A percentile compares a stretch with the other conserved stretches of the same genome.
These are phyloP conservation scores for Urocitellus parryii DNA, from an alignment of 2,113 vertebrate genomes.

Conservation along the genomic window DNA sequence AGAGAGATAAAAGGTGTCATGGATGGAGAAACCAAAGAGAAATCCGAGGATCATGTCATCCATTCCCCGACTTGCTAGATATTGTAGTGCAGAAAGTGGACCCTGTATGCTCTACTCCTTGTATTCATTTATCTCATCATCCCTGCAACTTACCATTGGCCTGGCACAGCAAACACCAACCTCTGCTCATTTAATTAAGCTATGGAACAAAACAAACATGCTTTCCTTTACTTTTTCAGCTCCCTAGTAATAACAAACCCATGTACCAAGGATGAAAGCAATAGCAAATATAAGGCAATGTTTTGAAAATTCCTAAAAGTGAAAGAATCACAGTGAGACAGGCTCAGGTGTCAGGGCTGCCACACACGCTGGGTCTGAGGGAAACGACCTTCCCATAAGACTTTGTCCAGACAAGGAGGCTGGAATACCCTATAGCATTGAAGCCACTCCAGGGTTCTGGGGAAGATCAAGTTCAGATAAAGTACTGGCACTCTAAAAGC, in stretches of 20 bases:
- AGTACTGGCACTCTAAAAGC: slow-evolving; percentile 26
- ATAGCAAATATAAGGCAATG: not conserved
- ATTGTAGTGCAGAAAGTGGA: not conserved
- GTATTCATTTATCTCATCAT: not conserved
- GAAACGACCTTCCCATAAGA: slow-evolving; percentile 71
- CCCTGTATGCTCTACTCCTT: not conserved
- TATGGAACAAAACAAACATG: not conserved
- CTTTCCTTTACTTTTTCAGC: not conserved
- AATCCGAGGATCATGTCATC: not conserved
- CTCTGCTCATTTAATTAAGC: not conserved
- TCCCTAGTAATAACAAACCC: not conserved
- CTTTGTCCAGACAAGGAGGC: slow-evolving; percentile 65
- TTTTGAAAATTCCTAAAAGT: not conserved
- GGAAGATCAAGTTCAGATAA: slow-evolving; percentile 81
- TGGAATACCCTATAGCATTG: slow-evolving; percentile 48
- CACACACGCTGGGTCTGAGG: slow-evolving; percentile 48
- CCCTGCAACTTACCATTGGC: not conserved
- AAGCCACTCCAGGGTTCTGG: slow-evolving; percentile 80
- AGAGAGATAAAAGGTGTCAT: not conserved
- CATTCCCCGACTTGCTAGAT: not conserved
- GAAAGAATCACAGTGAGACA: not conserved
- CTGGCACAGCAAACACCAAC: not conserved
- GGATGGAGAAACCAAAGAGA: not conserved
- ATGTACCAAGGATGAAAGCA: not conserved
- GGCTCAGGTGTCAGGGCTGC: not conserved